A percentile compares a stretch with the other conserved stretches of the same genome.
phyloP scores from a whole-genome alignment of 2,113 vertebrate species.

The Tychaedon coryphoeus region DNA sequence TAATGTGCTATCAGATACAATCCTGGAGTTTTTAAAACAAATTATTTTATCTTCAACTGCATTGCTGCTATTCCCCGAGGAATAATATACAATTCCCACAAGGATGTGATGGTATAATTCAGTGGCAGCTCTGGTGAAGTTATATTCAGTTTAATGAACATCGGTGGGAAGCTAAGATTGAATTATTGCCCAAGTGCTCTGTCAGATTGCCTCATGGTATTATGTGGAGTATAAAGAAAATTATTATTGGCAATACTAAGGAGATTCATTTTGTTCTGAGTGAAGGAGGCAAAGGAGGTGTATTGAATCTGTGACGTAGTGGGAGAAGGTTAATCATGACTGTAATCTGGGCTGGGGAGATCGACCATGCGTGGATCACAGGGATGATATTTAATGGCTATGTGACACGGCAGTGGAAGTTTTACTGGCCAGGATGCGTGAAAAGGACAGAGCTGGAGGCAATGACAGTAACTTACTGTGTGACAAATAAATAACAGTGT shows the following conservation, averaged over 20 bases:
- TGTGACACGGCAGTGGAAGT: neutral
- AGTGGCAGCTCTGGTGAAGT: constrained; percentile 49
- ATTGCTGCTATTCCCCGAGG: constrained; percentile 28
- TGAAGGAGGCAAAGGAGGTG: constrained; percentile 41
- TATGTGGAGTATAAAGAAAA: constrained; percentile 58
- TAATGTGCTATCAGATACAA: constrained; percentile 39
- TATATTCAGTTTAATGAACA: constrained; percentile 61
- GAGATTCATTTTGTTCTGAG: constrained; percentile 56
- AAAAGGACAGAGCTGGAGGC: neutral
- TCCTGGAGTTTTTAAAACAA: constrained; percentile 42
- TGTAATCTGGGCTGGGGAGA: constrained; percentile 35
- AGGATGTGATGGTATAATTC: constrained; percentile 46
- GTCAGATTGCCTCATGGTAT: constrained; percentile 58
- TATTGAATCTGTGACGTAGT: constrained; percentile 57
- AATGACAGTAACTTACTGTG: neutral
- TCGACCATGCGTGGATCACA: constrained; percentile 35
- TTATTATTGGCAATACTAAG: constrained; percentile 66
- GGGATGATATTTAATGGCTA: constrained; percentile 21
- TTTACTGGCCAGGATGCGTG: neutral
- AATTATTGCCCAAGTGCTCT: constrained; percentile 56
- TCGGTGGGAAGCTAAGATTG: constrained; percentile 55
- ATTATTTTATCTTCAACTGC: constrained; percentile 59
- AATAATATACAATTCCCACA: constrained; percentile 52
- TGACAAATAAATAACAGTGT: neutral
- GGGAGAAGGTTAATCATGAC: constrained; percentile 54